Percentiles rank a stretch among this genome's conserved stretches.
Conservation (phyloP, 2,797 vertebrate species). For the Helarctos malayanus region DNA sequence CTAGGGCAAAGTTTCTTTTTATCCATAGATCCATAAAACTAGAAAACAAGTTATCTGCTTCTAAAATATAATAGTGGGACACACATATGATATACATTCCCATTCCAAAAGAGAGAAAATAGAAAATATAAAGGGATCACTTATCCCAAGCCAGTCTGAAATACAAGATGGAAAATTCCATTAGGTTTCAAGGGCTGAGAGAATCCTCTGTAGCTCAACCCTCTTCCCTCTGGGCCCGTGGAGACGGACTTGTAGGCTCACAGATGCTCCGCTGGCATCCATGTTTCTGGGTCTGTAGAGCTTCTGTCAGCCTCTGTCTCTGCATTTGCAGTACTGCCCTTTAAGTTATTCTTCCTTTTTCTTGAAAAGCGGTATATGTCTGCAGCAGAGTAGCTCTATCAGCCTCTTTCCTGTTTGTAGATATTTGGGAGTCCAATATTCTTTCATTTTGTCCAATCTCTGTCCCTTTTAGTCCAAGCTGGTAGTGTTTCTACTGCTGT, state of each 20-base stretch:
- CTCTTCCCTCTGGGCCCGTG: neutral
- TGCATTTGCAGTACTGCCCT: neutral
- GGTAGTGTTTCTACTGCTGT: neutral
- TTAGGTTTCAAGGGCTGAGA: neutral
- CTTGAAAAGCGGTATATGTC: neutral
- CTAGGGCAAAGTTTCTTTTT: neutral
- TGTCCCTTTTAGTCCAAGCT: neutral
- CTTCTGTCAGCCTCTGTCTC: neutral
- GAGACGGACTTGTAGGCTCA: too few species aligned
- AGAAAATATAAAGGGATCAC: neutral
- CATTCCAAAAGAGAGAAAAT: neutral
- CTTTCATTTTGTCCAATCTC: neutral
- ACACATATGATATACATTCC: neutral
- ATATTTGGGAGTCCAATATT: neutral
- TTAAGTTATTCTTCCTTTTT: neutral
- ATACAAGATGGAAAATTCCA: neutral
- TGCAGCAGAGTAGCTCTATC: neutral
- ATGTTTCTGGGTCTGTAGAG: neutral
- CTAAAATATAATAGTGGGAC: too few species aligned
- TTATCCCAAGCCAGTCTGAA: neutral
- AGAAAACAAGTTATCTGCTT: neutral
- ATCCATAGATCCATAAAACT: neutral
- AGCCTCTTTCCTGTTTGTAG: neutral
- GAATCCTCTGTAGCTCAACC: neutral
- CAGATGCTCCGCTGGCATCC: neutral